Conservation (phyloP, 2,888 invertebrate genomes). For the Drosophila paramelanica region DNA sequence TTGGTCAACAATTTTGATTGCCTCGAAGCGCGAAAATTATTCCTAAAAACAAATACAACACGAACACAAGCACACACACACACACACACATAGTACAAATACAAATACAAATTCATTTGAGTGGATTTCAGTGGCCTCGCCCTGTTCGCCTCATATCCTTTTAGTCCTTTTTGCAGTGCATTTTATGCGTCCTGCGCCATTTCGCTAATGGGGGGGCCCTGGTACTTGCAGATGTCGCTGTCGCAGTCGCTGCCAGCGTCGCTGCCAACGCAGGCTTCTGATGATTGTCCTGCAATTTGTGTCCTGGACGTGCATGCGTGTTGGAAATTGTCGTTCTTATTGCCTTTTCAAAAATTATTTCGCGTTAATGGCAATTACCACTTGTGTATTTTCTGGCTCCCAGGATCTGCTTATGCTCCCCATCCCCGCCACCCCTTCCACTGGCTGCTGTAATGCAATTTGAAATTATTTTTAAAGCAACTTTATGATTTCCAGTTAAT, state of each 20-base stretch:
- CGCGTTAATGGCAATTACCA: slow-evolving; percentile 81
- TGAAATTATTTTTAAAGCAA: slow-evolving; percentile 76
- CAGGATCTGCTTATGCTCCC: neutral
- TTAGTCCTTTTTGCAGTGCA: slow-evolving; percentile 70
- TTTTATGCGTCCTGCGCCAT: slow-evolving; percentile 66
- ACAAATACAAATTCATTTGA: slow-evolving; percentile 80
- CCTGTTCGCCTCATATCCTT: slow-evolving; percentile 32
- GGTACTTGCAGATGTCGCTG: slow-evolving; percentile 25
- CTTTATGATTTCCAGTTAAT: slow-evolving; percentile 73
- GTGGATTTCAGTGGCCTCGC: slow-evolving; percentile 61
- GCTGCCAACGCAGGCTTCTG: slow-evolving; percentile 29
- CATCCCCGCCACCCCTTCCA: neutral
- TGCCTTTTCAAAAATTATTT: slow-evolving; percentile 81
- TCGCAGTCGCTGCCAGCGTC: slow-evolving; percentile 8
- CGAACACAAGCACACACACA: slow-evolving; percentile 13
- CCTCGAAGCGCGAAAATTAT: slow-evolving; percentile 69
- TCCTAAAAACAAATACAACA: slow-evolving; percentile 68
- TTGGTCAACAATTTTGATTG: slow-evolving; percentile 78
- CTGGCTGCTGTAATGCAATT: slow-evolving; percentile 50
- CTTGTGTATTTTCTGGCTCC: slow-evolving; percentile 57
- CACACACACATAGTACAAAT: neutral
- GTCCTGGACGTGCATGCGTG: slow-evolving; percentile 57
- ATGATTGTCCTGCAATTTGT: slow-evolving; percentile 74
- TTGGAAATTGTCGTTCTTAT: slow-evolving; percentile 73
- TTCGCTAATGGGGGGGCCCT: slow-evolving; percentile 50